Evolutionary conservation across 2,888 invertebrate genomes (phyloP), one percentile per base, ranked within the genome.

Genomic region (Creontiades dilutus): DNA sequence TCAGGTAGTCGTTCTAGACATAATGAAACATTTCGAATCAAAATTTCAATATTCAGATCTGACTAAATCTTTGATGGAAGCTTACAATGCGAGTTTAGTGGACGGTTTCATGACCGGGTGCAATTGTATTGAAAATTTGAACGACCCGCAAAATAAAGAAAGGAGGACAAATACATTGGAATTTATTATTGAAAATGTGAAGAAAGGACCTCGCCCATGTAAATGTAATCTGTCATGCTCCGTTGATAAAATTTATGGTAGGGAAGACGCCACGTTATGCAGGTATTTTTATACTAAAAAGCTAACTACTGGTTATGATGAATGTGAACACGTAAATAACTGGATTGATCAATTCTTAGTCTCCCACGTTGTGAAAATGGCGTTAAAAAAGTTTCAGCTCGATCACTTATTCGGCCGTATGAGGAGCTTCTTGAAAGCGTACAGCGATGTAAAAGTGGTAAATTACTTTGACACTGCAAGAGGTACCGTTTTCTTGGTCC

Each of bases 251-350:
- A 46, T 90, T 12, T 55, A 16, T 46, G 90, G 86, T 0, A 61
- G 90, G 13, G 80, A 86, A 57, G 90, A 90, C 55, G 86, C 90
- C 12, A 86, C 85, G 13, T 46, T 90, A 23, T 85, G 80, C 68
- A 48, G 78, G 0, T 46, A 90, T 78, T 76, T 90, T 46, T 81
- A 81, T 47, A 48, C 13, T 11, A 27, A 48, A 48, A 12, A 55
- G 7, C 48, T 55, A 48, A 48, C 37, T 16, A 28, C 80, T 13
- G 9, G 1, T 19, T 37, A 19, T 12, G 48, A 68, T 19, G 23
- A 47, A 37, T 55, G n/a, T 23, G 86, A 68, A n/a, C n/a, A 9
- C 23, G 7, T 68, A 9, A 46, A 55, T 46, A 80, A 86, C 27
- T 90, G 86, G 78, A 46, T 86, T 16, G 14, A 75, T 46, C 52